Evolutionary conservation across 2,888 invertebrate genomes (phyloP), one percentile per base, ranked within the genome.

Genomic region (Halocaridina rubra): DNA sequence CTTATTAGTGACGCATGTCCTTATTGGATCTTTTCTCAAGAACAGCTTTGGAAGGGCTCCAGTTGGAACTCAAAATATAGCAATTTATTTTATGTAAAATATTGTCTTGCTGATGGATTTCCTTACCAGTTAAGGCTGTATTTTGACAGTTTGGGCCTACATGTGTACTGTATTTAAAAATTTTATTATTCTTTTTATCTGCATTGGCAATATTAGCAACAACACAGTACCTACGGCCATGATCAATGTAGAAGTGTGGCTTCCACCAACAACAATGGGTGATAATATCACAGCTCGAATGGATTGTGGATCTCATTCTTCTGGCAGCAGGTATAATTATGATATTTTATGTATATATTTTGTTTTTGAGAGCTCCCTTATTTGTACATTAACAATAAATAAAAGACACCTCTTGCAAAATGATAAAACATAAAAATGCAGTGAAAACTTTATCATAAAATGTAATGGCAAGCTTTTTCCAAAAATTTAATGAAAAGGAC

Each of bases 211-310:
- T 16, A 8, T 19, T 19, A 46, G 46, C 24, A 39, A 24, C 24
- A n/a, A 22, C 30, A 32, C 39, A 27, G 32, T 69, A 10, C 91
- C 91, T 24, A 90, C 90, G 74, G 90, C 91, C 10, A 91, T 91
- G 91, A 90, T 95, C 22, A 95, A 95, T 90, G 91, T 95, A 89
- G 95, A 95, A 90, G 94, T 94, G 0, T 95, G 95, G 94, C 91
- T 94, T 85, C 92, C 93, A 27, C 93, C 94, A 0, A 93, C 94
- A 64, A 92, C 92, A 78, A 93, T 93, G 89, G 91, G 92, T 32
- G 91, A 91, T 78, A 91, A 92, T 89, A 90, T 89, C 2, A 88
- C 88, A 2, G 57, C 72, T 1, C 74, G 67, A 24, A 80, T 84
- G 39, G 85, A 86, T 72, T 84, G 86, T 46, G 88, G 88, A 7